These are phyloP conservation scores for Euwallacea fornicatus DNA, from an alignment of 1,140 invertebrate genomes.

Conservation along the genomic window DNA sequence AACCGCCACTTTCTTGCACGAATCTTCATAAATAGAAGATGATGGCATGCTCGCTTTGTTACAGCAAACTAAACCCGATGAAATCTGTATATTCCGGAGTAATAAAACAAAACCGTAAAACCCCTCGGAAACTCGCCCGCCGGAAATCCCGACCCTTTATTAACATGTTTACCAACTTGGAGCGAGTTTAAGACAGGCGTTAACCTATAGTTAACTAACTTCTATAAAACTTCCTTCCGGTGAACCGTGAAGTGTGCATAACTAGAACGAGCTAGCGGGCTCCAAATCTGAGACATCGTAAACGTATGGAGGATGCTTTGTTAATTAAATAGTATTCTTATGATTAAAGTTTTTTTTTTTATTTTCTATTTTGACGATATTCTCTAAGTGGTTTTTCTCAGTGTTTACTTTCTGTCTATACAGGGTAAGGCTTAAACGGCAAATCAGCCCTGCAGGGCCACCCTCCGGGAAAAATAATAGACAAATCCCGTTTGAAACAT, in stretches of 20 bases:
- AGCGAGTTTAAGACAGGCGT: conserved; percentile 24
- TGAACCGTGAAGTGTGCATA: conserved; percentile 25
- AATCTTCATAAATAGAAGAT: not conserved
- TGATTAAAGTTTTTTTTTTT: no score
- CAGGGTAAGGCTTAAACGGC: no score
- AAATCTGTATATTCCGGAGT: no score
- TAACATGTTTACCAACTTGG: conserved; percentile 25
- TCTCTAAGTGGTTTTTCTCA: no score
- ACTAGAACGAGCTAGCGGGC: not conserved
- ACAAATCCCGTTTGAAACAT: no score
- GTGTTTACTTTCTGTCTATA: no score
- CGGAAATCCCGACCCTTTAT: conserved; percentile 19
- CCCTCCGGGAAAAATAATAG: no score
- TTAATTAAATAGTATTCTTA: conserved; percentile 6
- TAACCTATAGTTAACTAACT: conserved; percentile 27
- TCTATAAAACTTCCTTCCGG: conserved; percentile 20
- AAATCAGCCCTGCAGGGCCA: no score
- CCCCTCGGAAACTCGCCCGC: conserved; percentile 3
- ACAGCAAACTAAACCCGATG: not conserved
- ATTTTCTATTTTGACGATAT: no score
- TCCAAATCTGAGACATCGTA: conserved; percentile 1
- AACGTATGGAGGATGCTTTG: conserved; percentile 10
- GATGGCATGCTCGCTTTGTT: not conserved
- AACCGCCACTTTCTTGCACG: no score
- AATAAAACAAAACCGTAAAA: conserved; percentile 10